A percentile compares a stretch with the other conserved stretches of the same genome.
phyloP scores from a whole-genome alignment of 1,140 invertebrate genomes.

The Helicoverpa armigera region DNA sequence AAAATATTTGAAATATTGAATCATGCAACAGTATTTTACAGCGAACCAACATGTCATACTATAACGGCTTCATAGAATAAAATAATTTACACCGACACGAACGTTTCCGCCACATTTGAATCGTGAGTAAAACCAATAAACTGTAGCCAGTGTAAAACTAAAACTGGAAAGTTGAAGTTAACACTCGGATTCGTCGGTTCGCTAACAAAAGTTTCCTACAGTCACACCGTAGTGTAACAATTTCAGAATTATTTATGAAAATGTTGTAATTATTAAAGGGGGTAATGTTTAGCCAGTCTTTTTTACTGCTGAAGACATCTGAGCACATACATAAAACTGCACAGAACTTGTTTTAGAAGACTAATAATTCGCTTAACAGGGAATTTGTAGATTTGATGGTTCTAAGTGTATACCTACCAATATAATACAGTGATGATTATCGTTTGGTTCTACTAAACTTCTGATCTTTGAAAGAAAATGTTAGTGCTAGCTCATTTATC shows the following conservation, averaged over 20 bases:
- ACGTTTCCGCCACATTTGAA: slow-evolving; percentile 8
- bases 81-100: slow-evolving; percentile 25
- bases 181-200: slow-evolving; percentile 44
- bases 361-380: too few species aligned
- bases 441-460: too few species aligned
- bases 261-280: too few species aligned
- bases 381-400: too few species aligned
- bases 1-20: not conserved
- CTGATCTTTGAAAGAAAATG: too few species aligned
- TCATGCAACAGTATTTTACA: not conserved
- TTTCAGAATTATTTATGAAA: not conserved
- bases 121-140: slow-evolving; percentile 49
- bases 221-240: slow-evolving; percentile 36
- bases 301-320: too few species aligned
- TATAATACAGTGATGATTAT: too few species aligned
- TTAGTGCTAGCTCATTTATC: too few species aligned
- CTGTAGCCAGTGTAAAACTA: slow-evolving; percentile 38
- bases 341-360: too few species aligned
- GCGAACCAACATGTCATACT: not conserved
- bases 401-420: too few species aligned
- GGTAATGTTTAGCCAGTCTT: too few species aligned
- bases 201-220: slow-evolving; percentile 30
- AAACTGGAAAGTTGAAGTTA: slow-evolving; percentile 48
- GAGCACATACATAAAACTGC: too few species aligned
- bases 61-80: slow-evolving; percentile 8